Conservation (phyloP, 2,888 invertebrate species). For the Drosophila gaucha region DNA sequence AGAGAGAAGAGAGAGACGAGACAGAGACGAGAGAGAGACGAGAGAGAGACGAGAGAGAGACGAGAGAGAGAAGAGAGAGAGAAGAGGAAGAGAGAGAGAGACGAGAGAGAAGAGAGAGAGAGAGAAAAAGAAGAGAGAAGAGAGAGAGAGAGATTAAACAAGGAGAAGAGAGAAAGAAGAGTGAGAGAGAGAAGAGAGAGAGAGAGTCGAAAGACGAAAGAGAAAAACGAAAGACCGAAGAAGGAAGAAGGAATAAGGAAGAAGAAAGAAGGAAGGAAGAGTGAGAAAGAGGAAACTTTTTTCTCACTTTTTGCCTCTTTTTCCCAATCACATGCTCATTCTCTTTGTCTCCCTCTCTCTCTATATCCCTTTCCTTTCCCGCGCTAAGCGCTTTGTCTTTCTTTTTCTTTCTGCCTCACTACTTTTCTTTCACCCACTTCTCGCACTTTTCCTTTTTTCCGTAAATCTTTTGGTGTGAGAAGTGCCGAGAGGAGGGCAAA, state of each 20-base stretch:
- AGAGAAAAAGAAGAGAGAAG: background rate
- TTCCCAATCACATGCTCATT: background rate
- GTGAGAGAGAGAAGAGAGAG: background rate
- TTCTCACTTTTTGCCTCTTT: background rate
- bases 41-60: background rate
- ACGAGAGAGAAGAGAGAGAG: no score
- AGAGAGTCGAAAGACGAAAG: no score
- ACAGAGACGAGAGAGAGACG: no score
- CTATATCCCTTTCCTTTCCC: background rate
- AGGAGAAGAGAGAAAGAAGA: background rate
- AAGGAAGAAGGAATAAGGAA: background rate
- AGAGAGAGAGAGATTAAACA: background rate
- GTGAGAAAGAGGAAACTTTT: no score
- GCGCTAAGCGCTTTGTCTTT: background rate
- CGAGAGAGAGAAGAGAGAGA: background rate
- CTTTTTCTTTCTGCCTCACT: background rate
- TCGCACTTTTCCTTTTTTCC: background rate
- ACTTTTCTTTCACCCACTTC: background rate
- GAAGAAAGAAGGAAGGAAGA: no score
- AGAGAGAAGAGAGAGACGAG: no score
- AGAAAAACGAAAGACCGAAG: no score
- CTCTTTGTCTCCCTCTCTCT: background rate
- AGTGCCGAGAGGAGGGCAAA: constrained; percentile 1
- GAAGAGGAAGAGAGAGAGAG: background rate
- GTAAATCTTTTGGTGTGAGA: background rate